Evolutionary conservation across 2,113 vertebrate genomes (phyloP).

Genomic region (Python bivittatus): DNA sequence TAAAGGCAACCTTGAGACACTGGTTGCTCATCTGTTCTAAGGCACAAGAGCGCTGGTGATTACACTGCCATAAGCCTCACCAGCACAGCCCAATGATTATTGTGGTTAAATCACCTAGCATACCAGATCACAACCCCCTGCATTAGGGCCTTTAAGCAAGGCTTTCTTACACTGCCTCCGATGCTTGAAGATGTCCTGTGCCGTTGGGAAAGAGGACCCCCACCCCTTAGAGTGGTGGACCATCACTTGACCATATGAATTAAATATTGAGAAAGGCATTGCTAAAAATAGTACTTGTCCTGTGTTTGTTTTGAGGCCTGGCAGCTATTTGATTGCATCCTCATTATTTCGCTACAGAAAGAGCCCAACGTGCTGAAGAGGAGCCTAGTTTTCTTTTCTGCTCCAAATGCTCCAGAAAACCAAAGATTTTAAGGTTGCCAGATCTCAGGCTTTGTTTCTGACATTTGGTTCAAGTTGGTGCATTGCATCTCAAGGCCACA

Average conservation of each 20-base stretch:
- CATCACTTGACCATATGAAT: neutral
- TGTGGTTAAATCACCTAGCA: neutral
- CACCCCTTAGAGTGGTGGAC: neutral
- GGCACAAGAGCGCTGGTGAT: neutral
- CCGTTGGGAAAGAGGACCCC: neutral
- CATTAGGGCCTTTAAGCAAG: neutral
- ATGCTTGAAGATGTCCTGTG: neutral
- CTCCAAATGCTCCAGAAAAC: neutral
- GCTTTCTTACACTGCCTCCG: neutral
- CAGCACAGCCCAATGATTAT: neutral
- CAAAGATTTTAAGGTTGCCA: neutral
- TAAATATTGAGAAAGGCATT: neutral
- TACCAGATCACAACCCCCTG: neutral
- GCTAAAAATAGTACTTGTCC: neutral
- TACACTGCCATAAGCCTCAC: neutral
- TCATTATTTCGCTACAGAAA: neutral
- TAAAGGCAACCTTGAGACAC: neutral
- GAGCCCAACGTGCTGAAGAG: neutral
- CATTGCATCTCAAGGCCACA: neutral
- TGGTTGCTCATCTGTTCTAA: neutral
- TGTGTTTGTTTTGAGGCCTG: neutral
- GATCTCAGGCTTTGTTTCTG: neutral
- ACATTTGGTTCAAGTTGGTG: neutral
- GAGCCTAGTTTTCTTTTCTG: neutral
- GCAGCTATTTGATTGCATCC: neutral